phyloP scores from a whole-genome alignment of 2,113 vertebrate species.

The Alethe diademata region DNA sequence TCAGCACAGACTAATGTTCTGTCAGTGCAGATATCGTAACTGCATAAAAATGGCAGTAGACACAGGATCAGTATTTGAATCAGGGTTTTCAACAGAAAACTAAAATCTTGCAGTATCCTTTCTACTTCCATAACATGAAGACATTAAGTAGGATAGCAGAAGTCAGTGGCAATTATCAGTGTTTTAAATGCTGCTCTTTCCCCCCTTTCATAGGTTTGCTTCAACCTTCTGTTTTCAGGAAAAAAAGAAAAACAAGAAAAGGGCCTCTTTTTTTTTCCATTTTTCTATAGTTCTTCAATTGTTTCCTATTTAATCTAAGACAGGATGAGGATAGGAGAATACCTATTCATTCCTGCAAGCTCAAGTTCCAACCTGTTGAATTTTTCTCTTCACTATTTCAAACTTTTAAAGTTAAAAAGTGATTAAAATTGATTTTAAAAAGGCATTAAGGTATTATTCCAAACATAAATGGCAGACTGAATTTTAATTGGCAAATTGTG shows the following conservation, averaged over 20 bases:
- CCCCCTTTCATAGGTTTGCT: neutral
- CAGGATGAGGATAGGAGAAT: neutral
- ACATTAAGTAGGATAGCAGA: neutral
- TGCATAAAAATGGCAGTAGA: neutral
- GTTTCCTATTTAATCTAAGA: neutral
- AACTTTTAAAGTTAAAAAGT: neutral
- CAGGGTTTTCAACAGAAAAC: neutral
- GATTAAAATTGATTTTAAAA: neutral
- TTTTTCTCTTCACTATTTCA: neutral
- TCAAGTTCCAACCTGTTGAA: neutral
- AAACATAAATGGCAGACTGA: neutral
- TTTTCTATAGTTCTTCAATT: neutral
- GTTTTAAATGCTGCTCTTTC: neutral
- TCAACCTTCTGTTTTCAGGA: neutral
- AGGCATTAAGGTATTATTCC: neutral
- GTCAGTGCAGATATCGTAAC: neutral
- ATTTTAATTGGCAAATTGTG: neutral
- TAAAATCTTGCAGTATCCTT: neutral
- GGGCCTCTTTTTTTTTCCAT: accelerated
- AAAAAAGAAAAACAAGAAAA: neutral
- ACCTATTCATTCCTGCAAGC: neutral
- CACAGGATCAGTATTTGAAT: neutral
- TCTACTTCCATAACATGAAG: neutral
- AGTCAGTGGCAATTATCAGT: neutral
- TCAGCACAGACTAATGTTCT: neutral